These are phyloP conservation scores for Austrofundulus limnaeus DNA, from an alignment of 2,113 vertebrate species.

Conservation along the genomic window DNA sequence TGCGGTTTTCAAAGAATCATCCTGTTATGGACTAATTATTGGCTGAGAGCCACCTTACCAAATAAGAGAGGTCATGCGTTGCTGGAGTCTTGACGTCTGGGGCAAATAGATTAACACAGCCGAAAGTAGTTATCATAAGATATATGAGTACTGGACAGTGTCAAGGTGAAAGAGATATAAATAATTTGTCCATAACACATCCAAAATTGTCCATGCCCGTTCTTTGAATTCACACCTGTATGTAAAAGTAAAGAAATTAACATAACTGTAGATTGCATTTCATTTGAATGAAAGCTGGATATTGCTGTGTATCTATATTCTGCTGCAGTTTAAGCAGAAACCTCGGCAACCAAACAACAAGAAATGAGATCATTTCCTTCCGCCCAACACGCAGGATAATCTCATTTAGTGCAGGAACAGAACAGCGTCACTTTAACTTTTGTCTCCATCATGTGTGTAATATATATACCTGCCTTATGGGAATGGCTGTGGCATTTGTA, in stretches of 20 bases:
- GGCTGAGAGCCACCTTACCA: too few relatives aligned
- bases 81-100: too few relatives aligned
- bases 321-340: slow-evolving; percentile 33
- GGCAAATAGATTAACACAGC: too few relatives aligned
- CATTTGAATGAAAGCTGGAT: slow-evolving; percentile 31
- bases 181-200: too few relatives aligned
- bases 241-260: background rate
- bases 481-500: slow-evolving; percentile 26
- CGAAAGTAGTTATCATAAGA: too few relatives aligned
- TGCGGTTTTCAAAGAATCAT: background rate
- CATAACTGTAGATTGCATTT: background rate
- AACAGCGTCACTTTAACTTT: slow-evolving; percentile 15
- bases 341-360: slow-evolving; percentile 15
- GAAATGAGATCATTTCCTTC: slow-evolving; percentile 21
- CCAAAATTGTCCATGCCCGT: slow-evolving; percentile 3
- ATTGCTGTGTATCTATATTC: slow-evolving; percentile 36
- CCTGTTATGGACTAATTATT: too few relatives aligned
- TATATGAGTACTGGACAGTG: too few relatives aligned
- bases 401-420: slow-evolving; percentile 26
- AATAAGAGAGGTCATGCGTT: too few relatives aligned
- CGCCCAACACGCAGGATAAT: slow-evolving; percentile 52
- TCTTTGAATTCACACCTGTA: background rate
- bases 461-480: slow-evolving; percentile 43
- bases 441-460: slow-evolving; percentile 41
- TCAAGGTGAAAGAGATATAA: too few relatives aligned